Conservation (phyloP, 1,140 invertebrate genomes). For the Macrobrachium nipponense region DNA sequence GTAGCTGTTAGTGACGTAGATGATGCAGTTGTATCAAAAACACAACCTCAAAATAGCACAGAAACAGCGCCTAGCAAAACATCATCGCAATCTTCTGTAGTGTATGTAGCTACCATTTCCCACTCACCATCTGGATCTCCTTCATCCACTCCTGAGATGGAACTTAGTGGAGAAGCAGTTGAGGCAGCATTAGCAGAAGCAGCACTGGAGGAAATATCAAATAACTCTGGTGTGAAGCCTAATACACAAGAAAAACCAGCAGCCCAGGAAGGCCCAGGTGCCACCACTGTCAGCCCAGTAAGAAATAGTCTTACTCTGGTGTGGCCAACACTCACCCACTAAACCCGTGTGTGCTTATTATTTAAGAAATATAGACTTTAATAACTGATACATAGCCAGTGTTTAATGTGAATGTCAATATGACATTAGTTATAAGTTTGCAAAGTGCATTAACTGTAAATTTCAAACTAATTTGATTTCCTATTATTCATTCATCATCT, state of each 20-base stretch:
- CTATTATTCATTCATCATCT: no score
- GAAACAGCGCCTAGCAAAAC: neutral
- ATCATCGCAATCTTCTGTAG: constrained; percentile 1
- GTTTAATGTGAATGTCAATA: no score
- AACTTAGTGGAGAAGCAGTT: constrained; percentile 25
- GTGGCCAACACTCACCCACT: constrained; percentile 36
- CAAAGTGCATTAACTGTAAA: no score
- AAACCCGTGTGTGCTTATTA: constrained; percentile 19
- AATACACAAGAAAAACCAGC: neutral
- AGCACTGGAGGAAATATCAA: constrained; percentile 33
- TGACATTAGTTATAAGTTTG: no score
- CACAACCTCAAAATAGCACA: neutral
- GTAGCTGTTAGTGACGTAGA: constrained; percentile 22
- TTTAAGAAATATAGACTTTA: neutral
- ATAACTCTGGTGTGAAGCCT: neutral
- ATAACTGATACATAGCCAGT: no score
- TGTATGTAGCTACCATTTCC: constrained; percentile 6
- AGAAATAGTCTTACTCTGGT: constrained; percentile 2
- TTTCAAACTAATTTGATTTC: no score
- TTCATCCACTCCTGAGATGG: constrained; percentile 17
- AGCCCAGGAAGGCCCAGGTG: neutral
- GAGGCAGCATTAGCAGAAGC: constrained; percentile 53
- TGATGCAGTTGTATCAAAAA: neutral
- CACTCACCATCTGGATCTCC: constrained; percentile 1
- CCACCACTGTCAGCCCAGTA: constrained; percentile 38